Conservation (phyloP, 2,888 invertebrate species). For the Rapana venosa region DNA sequence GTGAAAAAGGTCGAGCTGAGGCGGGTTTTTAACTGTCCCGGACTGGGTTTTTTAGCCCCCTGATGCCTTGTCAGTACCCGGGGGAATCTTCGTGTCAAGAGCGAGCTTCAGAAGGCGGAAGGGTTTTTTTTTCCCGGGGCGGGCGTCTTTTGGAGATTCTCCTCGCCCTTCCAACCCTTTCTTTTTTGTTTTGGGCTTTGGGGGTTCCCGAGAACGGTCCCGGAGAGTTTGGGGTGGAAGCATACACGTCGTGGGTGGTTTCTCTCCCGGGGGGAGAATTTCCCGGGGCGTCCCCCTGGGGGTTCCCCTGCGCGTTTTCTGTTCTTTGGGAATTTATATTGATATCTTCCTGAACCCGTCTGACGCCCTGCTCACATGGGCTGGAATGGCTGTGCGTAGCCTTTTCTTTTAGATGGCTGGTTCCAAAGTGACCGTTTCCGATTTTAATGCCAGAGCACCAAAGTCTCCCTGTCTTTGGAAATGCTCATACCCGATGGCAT, state of each 20-base stretch:
- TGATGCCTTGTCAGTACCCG: neutral
- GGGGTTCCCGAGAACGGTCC: neutral
- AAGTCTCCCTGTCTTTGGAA: slow-evolving; percentile 5
- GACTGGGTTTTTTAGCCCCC: neutral
- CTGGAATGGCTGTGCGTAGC: neutral
- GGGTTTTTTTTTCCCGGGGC: too few relatives aligned
- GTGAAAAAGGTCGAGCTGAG: neutral
- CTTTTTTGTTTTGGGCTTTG: neutral
- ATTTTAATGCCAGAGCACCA: slow-evolving; percentile 17
- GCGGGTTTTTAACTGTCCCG: neutral
- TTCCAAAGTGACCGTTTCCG: slow-evolving; percentile 11
- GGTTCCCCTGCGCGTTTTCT: neutral
- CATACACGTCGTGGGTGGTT: neutral
- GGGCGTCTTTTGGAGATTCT: neutral
- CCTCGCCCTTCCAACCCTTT: neutral
- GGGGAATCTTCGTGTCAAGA: neutral
- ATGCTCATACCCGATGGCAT: neutral
- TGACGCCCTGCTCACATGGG: neutral
- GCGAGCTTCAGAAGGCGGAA: neutral
- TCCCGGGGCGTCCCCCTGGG: neutral
- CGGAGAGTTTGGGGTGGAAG: neutral
- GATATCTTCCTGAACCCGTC: neutral
- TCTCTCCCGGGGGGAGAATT: neutral
- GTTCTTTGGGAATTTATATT: neutral
- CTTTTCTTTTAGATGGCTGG: neutral